Conservation (phyloP, 2,888 invertebrate genomes). For the Punctoribates punctum region DNA sequence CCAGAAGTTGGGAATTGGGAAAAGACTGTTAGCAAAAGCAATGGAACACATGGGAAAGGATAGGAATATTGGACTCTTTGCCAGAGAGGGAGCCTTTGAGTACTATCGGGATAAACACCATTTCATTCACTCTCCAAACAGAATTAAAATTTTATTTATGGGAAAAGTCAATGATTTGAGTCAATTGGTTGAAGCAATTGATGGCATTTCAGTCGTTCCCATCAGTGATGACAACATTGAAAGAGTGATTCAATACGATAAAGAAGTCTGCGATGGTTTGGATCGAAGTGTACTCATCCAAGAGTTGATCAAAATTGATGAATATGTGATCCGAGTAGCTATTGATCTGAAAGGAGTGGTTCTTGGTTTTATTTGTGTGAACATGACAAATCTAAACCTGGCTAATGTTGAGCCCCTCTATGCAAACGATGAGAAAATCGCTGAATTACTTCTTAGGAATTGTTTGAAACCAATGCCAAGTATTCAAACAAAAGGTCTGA, state of each 20-base stretch:
- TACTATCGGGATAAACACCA: conserved; percentile 15
- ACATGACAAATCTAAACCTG: background rate
- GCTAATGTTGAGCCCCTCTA: conserved; percentile 44
- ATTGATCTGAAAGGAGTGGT: conserved; percentile 28
- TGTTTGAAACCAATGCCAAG: background rate
- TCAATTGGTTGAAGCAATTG: background rate
- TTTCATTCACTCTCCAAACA: conserved; percentile 32
- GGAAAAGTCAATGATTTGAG: background rate
- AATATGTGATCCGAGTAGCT: conserved; percentile 41
- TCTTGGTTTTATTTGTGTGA: conserved; percentile 23
- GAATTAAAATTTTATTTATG: background rate
- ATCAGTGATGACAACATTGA: conserved; percentile 30
- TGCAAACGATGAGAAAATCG: conserved; percentile 43
- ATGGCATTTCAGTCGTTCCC: background rate
- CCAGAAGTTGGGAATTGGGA: conserved; percentile 44
- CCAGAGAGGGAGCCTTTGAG: conserved; percentile 43
- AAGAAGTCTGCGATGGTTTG: conserved; percentile 1
- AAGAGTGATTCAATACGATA: conserved; percentile 13
- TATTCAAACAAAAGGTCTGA: background rate
- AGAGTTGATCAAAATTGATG: conserved; percentile 16
- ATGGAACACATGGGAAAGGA: conserved; percentile 41
- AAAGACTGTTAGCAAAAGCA: conserved; percentile 43
- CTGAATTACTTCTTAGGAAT: conserved; percentile 38
- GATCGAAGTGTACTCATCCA: background rate
- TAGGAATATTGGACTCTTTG: conserved; percentile 42